Evolutionary conservation across 2,113 vertebrate species (phyloP), one percentile per base, ranked within the genome.

Genomic region (Nothocercus nigrocapillus): DNA sequence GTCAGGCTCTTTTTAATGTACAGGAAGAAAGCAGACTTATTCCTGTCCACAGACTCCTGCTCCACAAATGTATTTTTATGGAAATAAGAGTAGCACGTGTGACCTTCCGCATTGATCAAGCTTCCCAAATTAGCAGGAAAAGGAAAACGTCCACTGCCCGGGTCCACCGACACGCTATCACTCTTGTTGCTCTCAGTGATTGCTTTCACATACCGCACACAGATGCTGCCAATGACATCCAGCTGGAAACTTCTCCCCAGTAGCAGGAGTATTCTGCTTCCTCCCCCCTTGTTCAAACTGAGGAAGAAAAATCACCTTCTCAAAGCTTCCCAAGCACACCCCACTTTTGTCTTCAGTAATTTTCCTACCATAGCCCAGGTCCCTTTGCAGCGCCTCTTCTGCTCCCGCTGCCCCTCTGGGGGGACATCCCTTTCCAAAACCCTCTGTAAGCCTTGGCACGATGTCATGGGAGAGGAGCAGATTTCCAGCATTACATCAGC

Each of bases 401-500:
- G 59, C 72, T 92, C 95, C 80, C 7, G 40, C 58, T 88, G 58
- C 63, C 78, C 10, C 24, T 74, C 79, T 63, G 88, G 21, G 64
- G 68, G 91, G 92, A 90, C 66, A 74, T 4, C 18, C 86, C 14
- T 61, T 92, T 96, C 95, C 92, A 88, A 58, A 22, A 21, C 34
- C 91, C 80, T 47, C 89, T 22, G 85, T 66, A 97, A 93, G 84
- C 85, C 94, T 92, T 87, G 87, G 93, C 64, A 72, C 97, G 97
- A 97, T 91, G 94, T 98, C 97, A 97, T 74, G 8, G 11, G 93
- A 94, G 81, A 47, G 42, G 69, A 92, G 86, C 67, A n/a, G 87
- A 14, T 92, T 97, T 96, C 97, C 97, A 97, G 88, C 91, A 93
- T 96, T 90, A 98, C 96, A 74, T 98, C 98, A 97, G 78, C 62